Conservation (phyloP, 1,140 invertebrate genomes). For the Dufourea novaeangliae region DNA sequence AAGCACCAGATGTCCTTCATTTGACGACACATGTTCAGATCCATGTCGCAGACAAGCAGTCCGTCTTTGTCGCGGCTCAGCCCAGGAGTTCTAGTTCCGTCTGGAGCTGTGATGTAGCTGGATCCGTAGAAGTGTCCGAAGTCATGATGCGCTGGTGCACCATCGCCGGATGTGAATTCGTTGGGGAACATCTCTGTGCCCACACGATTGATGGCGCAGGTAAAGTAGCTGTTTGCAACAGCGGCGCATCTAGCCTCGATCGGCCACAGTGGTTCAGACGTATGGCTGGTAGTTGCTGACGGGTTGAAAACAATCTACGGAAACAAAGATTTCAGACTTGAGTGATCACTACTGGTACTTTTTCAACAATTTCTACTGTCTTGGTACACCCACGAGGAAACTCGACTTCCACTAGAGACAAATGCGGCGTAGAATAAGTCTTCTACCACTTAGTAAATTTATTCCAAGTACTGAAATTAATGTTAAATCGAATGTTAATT, state of each 20-base stretch:
- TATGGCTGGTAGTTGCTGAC: slow-evolving; percentile 92
- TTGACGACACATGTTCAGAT: slow-evolving; percentile 97
- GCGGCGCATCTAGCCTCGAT: slow-evolving; percentile 98
- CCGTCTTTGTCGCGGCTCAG: slow-evolving; percentile 94
- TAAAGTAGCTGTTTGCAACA: slow-evolving; percentile 97
- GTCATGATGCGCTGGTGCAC: slow-evolving; percentile 93
- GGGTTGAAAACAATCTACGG: slow-evolving; percentile 99
- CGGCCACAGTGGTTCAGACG: slow-evolving; percentile 97
- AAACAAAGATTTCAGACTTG: too few species aligned
- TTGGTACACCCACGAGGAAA: too few species aligned
- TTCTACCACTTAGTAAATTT: too few species aligned
- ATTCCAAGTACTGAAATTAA: too few species aligned
- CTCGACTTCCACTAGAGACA: too few species aligned
- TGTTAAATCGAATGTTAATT: too few species aligned
- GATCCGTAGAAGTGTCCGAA: slow-evolving; percentile 99
- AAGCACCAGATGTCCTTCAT: slow-evolving; percentile 97
- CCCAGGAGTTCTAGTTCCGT: slow-evolving; percentile 95
- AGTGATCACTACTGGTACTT: too few species aligned
- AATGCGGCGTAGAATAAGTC: too few species aligned
- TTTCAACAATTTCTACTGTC: too few species aligned
- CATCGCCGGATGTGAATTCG: slow-evolving; percentile 98
- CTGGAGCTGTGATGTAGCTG: slow-evolving; percentile 96
- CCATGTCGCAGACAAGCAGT: slow-evolving; percentile 94
- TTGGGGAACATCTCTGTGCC: slow-evolving; percentile 95
- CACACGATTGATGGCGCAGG: slow-evolving; percentile 97